These are phyloP conservation scores for Acanthochromis polyacanthus DNA, from an alignment of 2,113 vertebrate genomes.

Conservation along the genomic window DNA sequence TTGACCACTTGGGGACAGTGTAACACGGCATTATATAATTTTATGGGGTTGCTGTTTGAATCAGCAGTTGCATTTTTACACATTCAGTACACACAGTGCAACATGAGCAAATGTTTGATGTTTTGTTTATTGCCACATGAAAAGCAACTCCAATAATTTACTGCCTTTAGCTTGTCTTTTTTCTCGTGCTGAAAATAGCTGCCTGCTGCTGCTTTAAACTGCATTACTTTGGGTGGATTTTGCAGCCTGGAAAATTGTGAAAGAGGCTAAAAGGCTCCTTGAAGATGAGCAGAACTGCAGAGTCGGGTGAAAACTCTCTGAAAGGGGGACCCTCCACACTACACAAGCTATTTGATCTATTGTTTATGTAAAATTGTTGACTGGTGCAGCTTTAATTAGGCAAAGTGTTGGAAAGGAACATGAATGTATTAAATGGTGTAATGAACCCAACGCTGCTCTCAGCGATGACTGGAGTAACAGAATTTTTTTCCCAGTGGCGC, in stretches of 20 bases:
- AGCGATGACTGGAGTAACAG: slow-evolving; percentile 1
- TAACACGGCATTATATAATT: too few species aligned
- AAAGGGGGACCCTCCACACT: not conserved
- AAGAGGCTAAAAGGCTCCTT: not conserved
- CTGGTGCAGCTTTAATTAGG: slow-evolving; percentile 3
- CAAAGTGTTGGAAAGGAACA: not conserved
- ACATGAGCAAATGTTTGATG: not conserved
- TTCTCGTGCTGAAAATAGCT: not conserved
- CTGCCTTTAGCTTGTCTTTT: not conserved
- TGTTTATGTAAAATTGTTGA: not conserved
- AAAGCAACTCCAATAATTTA: not conserved
- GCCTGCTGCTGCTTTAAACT: not conserved
- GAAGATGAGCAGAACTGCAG: not conserved
- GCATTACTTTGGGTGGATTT: not conserved
- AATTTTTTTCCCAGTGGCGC: slow-evolving; percentile 18
- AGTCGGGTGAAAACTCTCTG: not conserved
- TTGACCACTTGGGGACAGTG: not conserved
- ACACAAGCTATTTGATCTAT: not conserved
- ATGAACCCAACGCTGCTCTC: not conserved
- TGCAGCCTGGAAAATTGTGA: not conserved
- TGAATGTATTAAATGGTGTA: not conserved
- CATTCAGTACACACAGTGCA: not conserved
- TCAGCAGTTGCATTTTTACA: not conserved
- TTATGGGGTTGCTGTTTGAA: too few species aligned
- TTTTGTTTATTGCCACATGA: not conserved